These are phyloP conservation scores for Lottia gigantea DNA, from an alignment of 2,888 invertebrate genomes.

Conservation along the genomic window DNA sequence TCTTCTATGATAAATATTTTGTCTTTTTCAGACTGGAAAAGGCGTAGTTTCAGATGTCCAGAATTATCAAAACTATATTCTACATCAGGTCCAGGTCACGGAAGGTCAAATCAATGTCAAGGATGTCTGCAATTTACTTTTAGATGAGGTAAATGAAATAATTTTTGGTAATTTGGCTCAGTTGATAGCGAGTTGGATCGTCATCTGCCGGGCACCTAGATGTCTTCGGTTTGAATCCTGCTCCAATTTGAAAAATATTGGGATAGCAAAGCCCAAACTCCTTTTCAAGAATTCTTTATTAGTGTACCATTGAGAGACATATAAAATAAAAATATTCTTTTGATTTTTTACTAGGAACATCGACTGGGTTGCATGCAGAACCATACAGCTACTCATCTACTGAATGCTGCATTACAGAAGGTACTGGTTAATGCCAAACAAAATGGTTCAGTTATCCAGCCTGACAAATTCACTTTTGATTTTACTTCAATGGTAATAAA, in stretches of 20 bases:
- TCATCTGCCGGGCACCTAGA: no score
- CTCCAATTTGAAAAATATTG: no score
- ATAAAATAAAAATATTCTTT: no score
- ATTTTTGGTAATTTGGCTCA: no score
- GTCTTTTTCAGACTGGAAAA: conserved; percentile 39
- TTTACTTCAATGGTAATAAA: conserved; percentile 75
- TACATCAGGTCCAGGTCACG: conserved; percentile 90
- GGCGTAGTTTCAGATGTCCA: conserved; percentile 55
- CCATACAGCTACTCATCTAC: conserved; percentile 97
- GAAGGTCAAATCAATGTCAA: conserved; percentile 79
- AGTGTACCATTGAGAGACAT: no score
- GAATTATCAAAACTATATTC: conserved; percentile 89
- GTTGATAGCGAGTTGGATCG: no score
- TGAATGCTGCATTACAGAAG: conserved; percentile 89
- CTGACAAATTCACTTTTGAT: conserved; percentile 94
- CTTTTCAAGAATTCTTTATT: no score
- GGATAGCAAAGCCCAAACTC: no score
- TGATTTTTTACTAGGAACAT: conserved; percentile 35
- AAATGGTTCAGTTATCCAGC: conserved; percentile 92
- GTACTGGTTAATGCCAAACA: conserved; percentile 88
- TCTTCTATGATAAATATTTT: background rate
- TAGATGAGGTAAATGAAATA: conserved; percentile 40
- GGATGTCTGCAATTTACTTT: conserved; percentile 75
- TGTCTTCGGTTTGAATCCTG: no score
- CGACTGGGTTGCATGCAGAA: conserved; percentile 53